phyloP scores from a whole-genome alignment of 2,113 vertebrate species.

The Clarias gariepinus region DNA sequence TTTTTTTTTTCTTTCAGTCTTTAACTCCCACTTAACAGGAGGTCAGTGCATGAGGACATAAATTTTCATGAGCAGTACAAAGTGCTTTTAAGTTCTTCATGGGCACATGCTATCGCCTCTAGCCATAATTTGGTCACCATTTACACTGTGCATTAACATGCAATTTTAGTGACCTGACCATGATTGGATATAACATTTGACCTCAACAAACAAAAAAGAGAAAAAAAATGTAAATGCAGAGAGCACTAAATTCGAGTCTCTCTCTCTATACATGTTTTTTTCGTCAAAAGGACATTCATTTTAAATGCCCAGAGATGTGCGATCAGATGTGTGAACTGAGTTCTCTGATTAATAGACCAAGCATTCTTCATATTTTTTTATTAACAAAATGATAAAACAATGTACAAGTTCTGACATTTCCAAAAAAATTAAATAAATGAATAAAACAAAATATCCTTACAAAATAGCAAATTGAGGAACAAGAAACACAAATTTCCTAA shows the following conservation, averaged over 20 bases:
- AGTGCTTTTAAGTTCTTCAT: conserved; percentile 8
- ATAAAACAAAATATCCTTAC: too few species aligned
- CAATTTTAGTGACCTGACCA: background rate
- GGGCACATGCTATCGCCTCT: background rate
- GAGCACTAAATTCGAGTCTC: background rate
- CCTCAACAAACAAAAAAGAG: background rate
- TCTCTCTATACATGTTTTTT: background rate
- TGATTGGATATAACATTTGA: background rate
- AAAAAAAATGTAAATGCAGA: background rate
- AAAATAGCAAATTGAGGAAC: too few species aligned
- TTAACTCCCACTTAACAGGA: background rate
- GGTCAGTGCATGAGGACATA: background rate
- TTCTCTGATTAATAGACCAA: background rate
- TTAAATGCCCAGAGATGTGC: background rate
- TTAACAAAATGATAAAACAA: too few species aligned
- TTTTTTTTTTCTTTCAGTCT: background rate
- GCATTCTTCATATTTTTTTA: background rate
- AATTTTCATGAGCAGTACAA: background rate
- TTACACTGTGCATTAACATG: background rate
- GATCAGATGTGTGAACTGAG: background rate
- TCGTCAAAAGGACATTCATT: background rate
- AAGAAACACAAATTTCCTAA: too few species aligned
- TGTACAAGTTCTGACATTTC: too few species aligned
- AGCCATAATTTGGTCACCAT: conserved; percentile 16
- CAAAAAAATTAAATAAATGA: too few species aligned